Base-by-base conservation (phyloP, 2,888 invertebrate species). In the Drosophila atripex region DNA sequence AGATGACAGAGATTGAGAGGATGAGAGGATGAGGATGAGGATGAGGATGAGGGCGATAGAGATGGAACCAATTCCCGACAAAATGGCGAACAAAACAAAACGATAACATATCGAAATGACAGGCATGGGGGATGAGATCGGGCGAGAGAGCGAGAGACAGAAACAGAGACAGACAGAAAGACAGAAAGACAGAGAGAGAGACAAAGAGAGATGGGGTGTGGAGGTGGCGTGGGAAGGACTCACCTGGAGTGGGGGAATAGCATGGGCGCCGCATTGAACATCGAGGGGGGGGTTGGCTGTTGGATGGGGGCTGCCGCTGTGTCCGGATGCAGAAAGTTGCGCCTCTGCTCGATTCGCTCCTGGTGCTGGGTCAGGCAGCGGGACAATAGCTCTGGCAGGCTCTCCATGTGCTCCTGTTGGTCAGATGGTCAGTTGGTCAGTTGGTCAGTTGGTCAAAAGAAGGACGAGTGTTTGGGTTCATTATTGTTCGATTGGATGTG, bases 321-420 rank as follows among this genome's bases (percentile, higher is more conserved):
- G 90, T 97, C 97, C 49, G 97, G 97, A 92, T 97, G 97, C 74
- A 97, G 93, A 92, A 96, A 97, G 92, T 97, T 96, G 73, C 95
- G 94, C 73, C 96, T 92, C 90, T 96, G 96, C 89, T 97, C 97
- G 82, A 95, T 93, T 78, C 96, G 93, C 91, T 96, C 96, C 93
- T 96, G 95, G 92, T 96, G 94, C 83, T 94, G 94, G 84, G 94
- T 94, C 82, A 95, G 92, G 88, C 95, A 95, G 78, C 95, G 92
- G 52, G 96, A 94, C 91, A 97, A 93, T 79, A 96, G 93, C 86
- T 97, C 97, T 59, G 97, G 97, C 88, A 97, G 93, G 88, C 94
- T 93, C 89, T 97, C 97, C 90, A 97, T 93, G 93, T 97, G 96
- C 89, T 97, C 96, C 93, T 94, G 89, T 32, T 9, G 4, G n/a